phyloP scores from a whole-genome alignment of 1,140 invertebrate species.

The Pinna nobilis region DNA sequence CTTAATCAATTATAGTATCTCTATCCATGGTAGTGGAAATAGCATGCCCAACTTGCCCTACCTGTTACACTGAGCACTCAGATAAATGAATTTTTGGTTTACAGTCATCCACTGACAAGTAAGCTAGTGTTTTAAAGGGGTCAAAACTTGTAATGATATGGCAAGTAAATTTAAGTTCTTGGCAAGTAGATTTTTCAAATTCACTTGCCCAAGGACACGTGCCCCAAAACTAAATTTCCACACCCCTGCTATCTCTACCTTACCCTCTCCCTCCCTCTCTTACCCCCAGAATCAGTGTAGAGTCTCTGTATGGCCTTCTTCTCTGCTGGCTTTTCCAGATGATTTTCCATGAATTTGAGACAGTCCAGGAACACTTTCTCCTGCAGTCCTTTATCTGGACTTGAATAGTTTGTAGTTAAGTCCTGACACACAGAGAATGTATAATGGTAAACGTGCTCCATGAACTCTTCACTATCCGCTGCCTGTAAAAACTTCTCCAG shows the following conservation, averaged over 20 bases:
- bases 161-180: not conserved
- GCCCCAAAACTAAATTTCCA: not conserved
- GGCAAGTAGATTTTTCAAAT: not conserved
- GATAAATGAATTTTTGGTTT: no score
- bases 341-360: constrained; percentile 87
- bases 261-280: not conserved
- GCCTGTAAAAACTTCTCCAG: constrained; percentile 80
- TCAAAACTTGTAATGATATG: constrained; percentile 78
- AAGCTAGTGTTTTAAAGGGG: constrained; percentile 79
- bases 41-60: no score
- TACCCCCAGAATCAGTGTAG: constrained; percentile 77
- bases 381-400: constrained; percentile 77
- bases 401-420: constrained; percentile 75
- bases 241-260: not conserved
- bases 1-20: no score
- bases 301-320: constrained; percentile 87
- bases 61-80: no score
- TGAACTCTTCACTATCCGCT: constrained; percentile 80
- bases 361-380: constrained; percentile 83
- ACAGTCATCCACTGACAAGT: constrained; percentile 79
- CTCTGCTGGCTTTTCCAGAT: constrained; percentile 86
- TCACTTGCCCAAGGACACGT: not conserved
- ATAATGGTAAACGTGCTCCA: constrained; percentile 80
- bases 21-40: no score
- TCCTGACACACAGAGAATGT: constrained; percentile 83